Conservation (phyloP, 2,113 vertebrate species). For the Poeciliopsis retropinna region DNA sequence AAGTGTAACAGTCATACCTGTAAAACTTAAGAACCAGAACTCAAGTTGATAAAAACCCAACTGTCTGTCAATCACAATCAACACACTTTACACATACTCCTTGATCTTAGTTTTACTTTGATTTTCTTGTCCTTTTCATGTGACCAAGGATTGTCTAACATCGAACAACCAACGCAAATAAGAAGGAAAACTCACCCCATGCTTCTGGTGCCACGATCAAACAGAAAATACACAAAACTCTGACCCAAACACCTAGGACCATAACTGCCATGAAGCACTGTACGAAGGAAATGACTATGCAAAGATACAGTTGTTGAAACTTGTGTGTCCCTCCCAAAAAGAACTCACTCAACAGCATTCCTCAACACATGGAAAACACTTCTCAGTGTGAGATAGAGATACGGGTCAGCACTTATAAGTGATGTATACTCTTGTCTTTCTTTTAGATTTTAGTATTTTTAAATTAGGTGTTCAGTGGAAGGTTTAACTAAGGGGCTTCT, state of each 20-base stretch:
- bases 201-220: slow-evolving; percentile 11
- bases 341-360: slow-evolving; percentile 55
- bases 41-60: background rate
- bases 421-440: background rate
- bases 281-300: background rate
- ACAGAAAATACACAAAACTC: slow-evolving; percentile 37
- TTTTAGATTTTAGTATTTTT: background rate
- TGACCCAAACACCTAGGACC: background rate
- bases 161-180: background rate
- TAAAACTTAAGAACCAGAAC: background rate
- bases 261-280: slow-evolving; percentile 10
- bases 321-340: slow-evolving; percentile 30
- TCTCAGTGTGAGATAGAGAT: background rate
- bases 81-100: background rate
- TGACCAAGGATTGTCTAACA: background rate
- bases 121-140: background rate
- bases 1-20: background rate
- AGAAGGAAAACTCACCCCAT: slow-evolving; percentile 45
- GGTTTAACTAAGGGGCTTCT: background rate
- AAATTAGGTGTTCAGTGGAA: background rate
- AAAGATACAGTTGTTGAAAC: slow-evolving; percentile 4
- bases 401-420: background rate
- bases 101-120: background rate
- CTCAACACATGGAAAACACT: slow-evolving; percentile 1
- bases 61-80: background rate